Evolutionary conservation across 2,113 vertebrate species (phyloP).

Genomic region (Abramis brama): DNA sequence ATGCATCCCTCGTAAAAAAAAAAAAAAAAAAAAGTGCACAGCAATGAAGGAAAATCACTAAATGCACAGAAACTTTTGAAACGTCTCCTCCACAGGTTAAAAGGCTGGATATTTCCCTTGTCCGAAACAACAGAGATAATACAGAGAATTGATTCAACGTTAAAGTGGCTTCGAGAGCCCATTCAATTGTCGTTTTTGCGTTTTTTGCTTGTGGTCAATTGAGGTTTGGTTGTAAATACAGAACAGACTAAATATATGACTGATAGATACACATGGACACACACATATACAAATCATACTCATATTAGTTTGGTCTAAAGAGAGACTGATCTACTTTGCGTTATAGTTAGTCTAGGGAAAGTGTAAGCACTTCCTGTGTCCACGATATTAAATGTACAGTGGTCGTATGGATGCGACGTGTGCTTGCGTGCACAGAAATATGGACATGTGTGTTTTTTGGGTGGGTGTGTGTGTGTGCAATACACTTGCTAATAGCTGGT

Average conservation of each 20-base stretch:
- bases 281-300: not conserved
- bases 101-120: not conserved
- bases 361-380: conserved; percentile 29
- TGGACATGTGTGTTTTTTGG: conserved; percentile 36
- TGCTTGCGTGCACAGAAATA: conserved; percentile 17
- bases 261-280: not conserved
- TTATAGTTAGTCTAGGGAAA: conserved; percentile 6
- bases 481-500: conserved; percentile 31
- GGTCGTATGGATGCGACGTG: not conserved
- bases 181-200: conserved; percentile 2
- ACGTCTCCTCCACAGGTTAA: conserved; percentile 13
- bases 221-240: not conserved
- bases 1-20: conserved; percentile 28
- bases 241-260: not conserved
- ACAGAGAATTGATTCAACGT: not conserved
- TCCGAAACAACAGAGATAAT: not conserved
- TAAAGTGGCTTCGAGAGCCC: not conserved
- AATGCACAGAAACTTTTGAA: not conserved
- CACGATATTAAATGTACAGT: conserved; percentile 33
- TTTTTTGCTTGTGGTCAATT: conserved; percentile 4
- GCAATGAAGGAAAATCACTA: conserved; percentile 14
- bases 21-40: not conserved
- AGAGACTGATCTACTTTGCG: conserved; percentile 1
- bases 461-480: conserved; percentile 32
- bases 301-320: conserved; percentile 29